These are phyloP conservation scores for Xenopus petersii DNA, from an alignment of 2,797 vertebrate species.

Conservation along the genomic window DNA sequence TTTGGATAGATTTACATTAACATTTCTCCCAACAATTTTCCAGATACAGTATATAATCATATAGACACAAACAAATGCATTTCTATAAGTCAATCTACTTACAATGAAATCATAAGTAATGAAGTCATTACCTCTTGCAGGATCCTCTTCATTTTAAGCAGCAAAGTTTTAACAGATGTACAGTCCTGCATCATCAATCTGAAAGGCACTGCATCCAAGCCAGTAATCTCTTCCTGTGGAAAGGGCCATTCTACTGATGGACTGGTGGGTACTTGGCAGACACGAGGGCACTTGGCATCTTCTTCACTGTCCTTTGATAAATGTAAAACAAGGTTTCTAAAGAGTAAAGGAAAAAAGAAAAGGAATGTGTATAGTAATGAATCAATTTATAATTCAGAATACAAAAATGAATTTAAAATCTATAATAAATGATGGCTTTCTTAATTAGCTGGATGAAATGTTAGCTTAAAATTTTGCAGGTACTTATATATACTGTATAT, in stretches of 20 bases:
- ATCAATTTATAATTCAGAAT: conserved; percentile 40
- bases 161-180: conserved; percentile 88
- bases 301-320: conserved; percentile 73
- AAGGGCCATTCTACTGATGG: conserved; percentile 76
- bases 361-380: conserved; percentile 1
- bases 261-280: conserved; percentile 66
- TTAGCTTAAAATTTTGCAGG: background rate
- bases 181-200: conserved; percentile 95
- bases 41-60: too few relatives aligned
- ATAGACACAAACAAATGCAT: too few relatives aligned
- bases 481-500: too few relatives aligned
- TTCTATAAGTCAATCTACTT: conserved; percentile 19
- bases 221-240: conserved; percentile 78
- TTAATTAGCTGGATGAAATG: conserved; percentile 26
- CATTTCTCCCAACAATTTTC: too few relatives aligned
- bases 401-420: too few relatives aligned
- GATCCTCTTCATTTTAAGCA: conserved; percentile 88
- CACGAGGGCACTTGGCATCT: conserved; percentile 66
- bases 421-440: background rate
- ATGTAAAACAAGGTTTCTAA: conserved; percentile 69
- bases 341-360: conserved; percentile 40
- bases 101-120: conserved; percentile 35
- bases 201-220: conserved; percentile 84
- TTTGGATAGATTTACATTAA: too few relatives aligned
- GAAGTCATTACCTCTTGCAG: conserved; percentile 86